Evolutionary conservation across 1,140 invertebrate genomes (phyloP).

Genomic region (Trichomalopsis sarcophagae): DNA sequence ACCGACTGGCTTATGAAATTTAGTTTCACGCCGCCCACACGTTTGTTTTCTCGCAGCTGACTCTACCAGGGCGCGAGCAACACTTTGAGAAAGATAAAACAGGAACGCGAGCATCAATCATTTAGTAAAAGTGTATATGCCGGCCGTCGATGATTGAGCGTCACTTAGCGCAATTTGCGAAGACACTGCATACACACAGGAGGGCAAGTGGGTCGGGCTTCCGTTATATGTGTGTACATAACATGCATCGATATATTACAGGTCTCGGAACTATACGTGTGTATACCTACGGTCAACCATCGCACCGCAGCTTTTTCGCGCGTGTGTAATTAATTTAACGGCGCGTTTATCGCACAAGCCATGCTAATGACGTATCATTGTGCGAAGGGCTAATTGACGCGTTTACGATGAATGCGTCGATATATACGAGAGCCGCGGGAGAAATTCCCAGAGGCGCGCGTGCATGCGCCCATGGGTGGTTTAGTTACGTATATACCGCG

Average conservation of each 20-base stretch:
- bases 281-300: too few relatives aligned
- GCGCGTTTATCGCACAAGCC: not conserved
- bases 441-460: not conserved
- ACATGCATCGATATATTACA: not conserved
- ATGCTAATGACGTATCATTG: not conserved
- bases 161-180: not conserved
- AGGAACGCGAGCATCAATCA: not conserved
- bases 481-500: not conserved
- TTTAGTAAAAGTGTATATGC: not conserved
- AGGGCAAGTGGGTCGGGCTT: not conserved
- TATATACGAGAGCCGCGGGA: constrained; percentile 1
- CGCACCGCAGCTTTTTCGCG: not conserved
- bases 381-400: constrained; percentile 51
- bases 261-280: too few relatives aligned
- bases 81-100: not conserved
- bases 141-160: not conserved
- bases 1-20: too few relatives aligned
- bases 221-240: not conserved
- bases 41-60: too few relatives aligned
- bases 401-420: constrained; percentile 49
- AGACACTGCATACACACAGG: not conserved
- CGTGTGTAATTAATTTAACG: too few relatives aligned
- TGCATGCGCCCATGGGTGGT: not conserved
- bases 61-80: not conserved
- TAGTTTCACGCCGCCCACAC: too few relatives aligned